Evolutionary conservation across 2,888 invertebrate species (phyloP).

Genomic region (Lepidochrysops patricia): DNA sequence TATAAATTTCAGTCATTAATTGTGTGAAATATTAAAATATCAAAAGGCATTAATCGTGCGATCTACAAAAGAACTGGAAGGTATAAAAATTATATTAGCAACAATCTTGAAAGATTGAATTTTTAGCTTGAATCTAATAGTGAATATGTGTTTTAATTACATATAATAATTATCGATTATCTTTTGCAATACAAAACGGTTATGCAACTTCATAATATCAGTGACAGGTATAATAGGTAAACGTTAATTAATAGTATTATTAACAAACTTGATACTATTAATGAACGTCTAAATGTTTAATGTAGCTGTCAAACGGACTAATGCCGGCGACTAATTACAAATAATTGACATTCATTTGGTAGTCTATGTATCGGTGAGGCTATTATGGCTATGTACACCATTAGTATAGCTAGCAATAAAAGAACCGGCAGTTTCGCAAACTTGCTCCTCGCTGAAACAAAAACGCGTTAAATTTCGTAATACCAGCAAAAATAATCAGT

Average conservation of each 20-base stretch:
- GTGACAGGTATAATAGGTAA: neutral
- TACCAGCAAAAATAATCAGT: neutral
- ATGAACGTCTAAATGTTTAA: conserved; percentile 15
- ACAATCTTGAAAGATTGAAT: no score
- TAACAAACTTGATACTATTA: conserved; percentile 8
- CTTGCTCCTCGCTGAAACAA: neutral
- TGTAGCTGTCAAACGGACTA: conserved; percentile 14
- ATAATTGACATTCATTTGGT: conserved; percentile 15
- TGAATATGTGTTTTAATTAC: no score
- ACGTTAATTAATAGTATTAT: neutral
- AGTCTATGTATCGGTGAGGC: conserved; percentile 6
- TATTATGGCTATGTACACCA: neutral
- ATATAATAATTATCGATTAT: no score
- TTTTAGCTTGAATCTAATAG: no score
- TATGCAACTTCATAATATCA: neutral
- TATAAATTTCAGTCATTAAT: conserved; percentile 2
- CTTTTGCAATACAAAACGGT: neutral
- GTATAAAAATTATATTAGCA: neutral
- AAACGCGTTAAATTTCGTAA: neutral
- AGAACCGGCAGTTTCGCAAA: neutral
- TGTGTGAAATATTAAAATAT: conserved; percentile 9
- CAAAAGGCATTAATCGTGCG: neutral
- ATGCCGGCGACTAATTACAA: conserved; percentile 16
- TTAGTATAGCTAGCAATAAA: neutral
- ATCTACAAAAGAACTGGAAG: neutral